A percentile compares a stretch with the other conserved stretches of the same genome.
Conservation (phyloP, 2,888 invertebrate species). For the Lasius fuliginosus region DNA sequence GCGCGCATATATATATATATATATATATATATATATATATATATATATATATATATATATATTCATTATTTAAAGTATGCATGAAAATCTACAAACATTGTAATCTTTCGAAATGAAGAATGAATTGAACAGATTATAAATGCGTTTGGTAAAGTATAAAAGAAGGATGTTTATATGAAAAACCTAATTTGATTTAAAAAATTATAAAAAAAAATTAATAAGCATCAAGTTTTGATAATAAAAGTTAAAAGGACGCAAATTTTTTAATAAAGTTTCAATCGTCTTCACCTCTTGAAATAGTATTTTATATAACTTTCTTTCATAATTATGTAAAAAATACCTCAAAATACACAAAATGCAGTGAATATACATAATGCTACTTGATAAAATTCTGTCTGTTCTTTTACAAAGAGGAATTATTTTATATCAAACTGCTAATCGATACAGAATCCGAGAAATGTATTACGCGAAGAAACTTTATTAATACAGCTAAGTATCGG, state of each 20-base stretch:
- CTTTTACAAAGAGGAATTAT: background rate
- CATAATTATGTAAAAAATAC: background rate
- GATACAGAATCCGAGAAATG: background rate
- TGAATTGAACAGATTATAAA: slow-evolving; percentile 34
- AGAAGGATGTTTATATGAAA: background rate
- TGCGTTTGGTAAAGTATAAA: slow-evolving; percentile 10
- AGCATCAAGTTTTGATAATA: background rate
- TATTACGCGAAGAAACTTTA: background rate
- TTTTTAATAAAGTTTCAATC: background rate
- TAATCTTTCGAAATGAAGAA: slow-evolving; percentile 33
- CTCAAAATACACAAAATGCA: background rate
- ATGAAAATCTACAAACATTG: slow-evolving; percentile 3
- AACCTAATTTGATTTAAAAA: slow-evolving; percentile 15
- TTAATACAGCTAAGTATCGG: background rate
- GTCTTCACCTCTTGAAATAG: background rate
- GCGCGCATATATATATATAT: slow-evolving; percentile 23
- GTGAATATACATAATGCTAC: background rate
- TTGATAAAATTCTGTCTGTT: background rate
- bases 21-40: slow-evolving; percentile 29
- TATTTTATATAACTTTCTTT: background rate
- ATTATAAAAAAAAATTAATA: background rate
- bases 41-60: slow-evolving; percentile 34
- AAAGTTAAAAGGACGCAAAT: background rate
- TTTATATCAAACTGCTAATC: background rate
- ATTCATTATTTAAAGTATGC: slow-evolving; percentile 26